These are phyloP conservation scores for Peromyscus leucopus DNA, from an alignment of 2,113 vertebrate species.

Conservation along the genomic window DNA sequence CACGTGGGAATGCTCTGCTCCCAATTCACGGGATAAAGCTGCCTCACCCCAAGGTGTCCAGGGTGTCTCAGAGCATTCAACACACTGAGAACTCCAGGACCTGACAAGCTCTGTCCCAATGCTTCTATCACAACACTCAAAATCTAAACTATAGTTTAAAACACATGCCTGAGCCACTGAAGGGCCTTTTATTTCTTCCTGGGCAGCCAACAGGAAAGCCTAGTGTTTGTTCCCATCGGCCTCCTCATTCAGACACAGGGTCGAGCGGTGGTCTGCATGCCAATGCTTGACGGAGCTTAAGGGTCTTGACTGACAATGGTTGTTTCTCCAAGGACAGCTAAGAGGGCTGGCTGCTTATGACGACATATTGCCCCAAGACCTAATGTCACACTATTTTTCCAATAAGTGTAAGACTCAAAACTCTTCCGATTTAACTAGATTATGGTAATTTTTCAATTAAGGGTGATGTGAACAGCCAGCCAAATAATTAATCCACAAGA, in stretches of 20 bases:
- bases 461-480: conserved; percentile 11
- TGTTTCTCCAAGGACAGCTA: background rate
- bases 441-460: conserved; percentile 43
- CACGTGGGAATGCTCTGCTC: background rate
- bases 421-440: background rate
- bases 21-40: background rate
- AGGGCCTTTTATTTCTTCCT: conserved; percentile 7
- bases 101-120: background rate
- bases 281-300: background rate
- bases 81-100: background rate
- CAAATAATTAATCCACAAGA: conserved; percentile 23
- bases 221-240: background rate
- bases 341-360: background rate
- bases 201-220: background rate
- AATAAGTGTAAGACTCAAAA: background rate
- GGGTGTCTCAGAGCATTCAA: background rate
- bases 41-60: background rate
- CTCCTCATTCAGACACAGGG: background rate
- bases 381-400: background rate
- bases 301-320: background rate
- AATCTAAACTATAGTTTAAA: conserved; percentile 45
- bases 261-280: background rate
- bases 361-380: background rate
- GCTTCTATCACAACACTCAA: conserved; percentile 13
- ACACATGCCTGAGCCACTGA: background rate